Evolutionary conservation across 2,113 vertebrate species (phyloP).

Genomic region (Dasypus novemcinctus): DNA sequence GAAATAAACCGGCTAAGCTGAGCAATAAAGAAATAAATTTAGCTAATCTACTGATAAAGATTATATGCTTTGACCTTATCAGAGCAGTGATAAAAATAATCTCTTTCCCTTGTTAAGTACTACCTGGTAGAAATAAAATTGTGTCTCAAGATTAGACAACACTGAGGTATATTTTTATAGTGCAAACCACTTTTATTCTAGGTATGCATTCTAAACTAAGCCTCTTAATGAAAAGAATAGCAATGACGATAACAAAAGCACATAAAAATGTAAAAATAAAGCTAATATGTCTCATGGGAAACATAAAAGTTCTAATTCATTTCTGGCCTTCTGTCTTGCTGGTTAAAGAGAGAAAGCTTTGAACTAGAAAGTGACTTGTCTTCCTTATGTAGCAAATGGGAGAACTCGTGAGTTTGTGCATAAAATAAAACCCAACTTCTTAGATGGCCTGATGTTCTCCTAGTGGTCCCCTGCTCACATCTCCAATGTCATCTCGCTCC

Average conservation of each 20-base stretch:
- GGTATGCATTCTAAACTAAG: not conserved
- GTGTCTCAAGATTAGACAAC: not conserved
- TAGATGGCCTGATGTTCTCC: not conserved
- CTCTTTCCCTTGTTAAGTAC: not conserved
- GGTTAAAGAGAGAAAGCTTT: not conserved
- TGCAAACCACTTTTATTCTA: not conserved
- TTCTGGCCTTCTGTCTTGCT: not conserved
- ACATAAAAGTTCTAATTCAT: not conserved
- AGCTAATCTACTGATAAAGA: conserved; percentile 50
- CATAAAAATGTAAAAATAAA: not conserved
- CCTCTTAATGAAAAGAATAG: conserved; percentile 30
- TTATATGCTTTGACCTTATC: conserved; percentile 42
- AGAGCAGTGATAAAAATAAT: not conserved
- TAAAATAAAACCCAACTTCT: not conserved
- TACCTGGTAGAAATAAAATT: conserved; percentile 30
- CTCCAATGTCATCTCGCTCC: not conserved
- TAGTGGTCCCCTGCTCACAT: not conserved
- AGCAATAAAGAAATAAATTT: conserved; percentile 36
- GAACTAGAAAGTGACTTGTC: not conserved
- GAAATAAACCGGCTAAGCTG: not conserved
- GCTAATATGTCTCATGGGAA: conserved; percentile 10
- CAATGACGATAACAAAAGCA: conserved; percentile 31
- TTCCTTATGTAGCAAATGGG: not conserved
- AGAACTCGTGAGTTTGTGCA: not conserved
- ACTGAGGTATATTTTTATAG: not conserved